These are phyloP conservation scores for Porites rus DNA, from an alignment of 92 coral and sea anemone species.

Conservation along the genomic window DNA sequence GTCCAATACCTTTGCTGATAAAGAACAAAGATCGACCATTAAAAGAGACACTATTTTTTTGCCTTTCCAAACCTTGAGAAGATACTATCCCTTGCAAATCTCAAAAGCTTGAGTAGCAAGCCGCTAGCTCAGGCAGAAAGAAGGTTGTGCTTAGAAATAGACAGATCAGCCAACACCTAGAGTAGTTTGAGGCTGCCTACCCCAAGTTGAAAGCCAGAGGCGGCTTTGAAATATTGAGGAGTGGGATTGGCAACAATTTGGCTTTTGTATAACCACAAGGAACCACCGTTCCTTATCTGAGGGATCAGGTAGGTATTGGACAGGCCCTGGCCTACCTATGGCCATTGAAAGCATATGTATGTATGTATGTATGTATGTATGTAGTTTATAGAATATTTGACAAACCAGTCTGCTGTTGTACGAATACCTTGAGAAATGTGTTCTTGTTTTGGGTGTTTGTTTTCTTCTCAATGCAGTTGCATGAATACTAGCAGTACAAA, in stretches of 20 bases:
- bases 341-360: conserved; percentile 39
- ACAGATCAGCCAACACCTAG: conserved; percentile 32
- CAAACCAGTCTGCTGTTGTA: no score
- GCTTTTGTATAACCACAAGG: conserved; percentile 49
- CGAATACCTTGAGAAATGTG: no score
- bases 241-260: conserved; percentile 43
- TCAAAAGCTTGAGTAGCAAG: conserved; percentile 53
- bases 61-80: conserved; percentile 31
- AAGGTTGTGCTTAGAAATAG: conserved; percentile 53
- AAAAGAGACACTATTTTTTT: conserved; percentile 55
- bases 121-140: conserved; percentile 52
- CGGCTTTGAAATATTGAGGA: conserved; percentile 55
- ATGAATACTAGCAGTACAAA: no score
- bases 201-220: conserved; percentile 55
- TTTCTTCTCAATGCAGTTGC: no score
- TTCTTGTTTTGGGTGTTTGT: no score
- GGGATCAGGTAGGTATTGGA: conserved; percentile 58
- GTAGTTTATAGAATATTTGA: no score
- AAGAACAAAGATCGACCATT: no score
- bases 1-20: no score
- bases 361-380: neutral
- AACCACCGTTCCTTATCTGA: conserved; percentile 57
- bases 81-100: conserved; percentile 44
- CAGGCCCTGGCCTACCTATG: conserved; percentile 67
- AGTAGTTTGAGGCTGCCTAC: conserved; percentile 50